A percentile compares a stretch with the other conserved stretches of the same genome.
phyloP scores from a whole-genome alignment of 1,140 invertebrate genomes.

The Lasioglossum albipes region DNA sequence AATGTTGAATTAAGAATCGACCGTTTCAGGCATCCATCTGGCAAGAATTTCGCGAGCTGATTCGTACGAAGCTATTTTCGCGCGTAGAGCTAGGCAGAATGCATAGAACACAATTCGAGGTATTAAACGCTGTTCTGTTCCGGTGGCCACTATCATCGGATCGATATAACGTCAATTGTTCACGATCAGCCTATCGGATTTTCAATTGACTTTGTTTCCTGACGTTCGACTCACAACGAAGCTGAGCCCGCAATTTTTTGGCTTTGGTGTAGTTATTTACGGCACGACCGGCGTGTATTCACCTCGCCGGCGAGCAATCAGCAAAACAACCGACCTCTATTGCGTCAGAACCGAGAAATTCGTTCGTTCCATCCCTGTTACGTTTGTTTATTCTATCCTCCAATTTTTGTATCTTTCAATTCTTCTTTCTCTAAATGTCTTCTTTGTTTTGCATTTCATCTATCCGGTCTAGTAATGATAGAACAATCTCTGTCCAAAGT shows the following conservation, averaged over 20 bases:
- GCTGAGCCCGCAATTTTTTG: slow-evolving; percentile 35
- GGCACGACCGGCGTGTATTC: slow-evolving; percentile 9
- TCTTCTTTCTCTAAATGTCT: too few species aligned
- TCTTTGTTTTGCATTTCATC: too few species aligned
- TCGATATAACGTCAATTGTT: slow-evolving; percentile 23
- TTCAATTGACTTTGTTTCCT: slow-evolving; percentile 27
- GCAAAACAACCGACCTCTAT: slow-evolving; percentile 12
- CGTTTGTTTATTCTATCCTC: slow-evolving; percentile 6
- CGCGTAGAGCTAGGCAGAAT: too few species aligned
- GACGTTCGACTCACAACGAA: slow-evolving; percentile 12
- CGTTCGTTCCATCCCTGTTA: neutral
- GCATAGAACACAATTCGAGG: neutral
- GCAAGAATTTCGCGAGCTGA: too few species aligned
- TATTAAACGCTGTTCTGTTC: neutral
- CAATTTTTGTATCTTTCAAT: too few species aligned
- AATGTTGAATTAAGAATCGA: too few species aligned
- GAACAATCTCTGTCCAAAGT: too few species aligned
- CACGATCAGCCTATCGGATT: neutral
- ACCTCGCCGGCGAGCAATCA: slow-evolving; percentile 32
- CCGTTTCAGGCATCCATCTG: too few species aligned
- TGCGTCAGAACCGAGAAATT: neutral
- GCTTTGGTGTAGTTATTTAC: slow-evolving; percentile 39
- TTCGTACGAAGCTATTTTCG: too few species aligned
- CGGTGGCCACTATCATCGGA: neutral
- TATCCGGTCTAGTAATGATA: too few species aligned